Percentiles rank a stretch among this genome's conserved stretches.
These are phyloP conservation scores for Nemoura dubitans DNA, from an alignment of 2,888 invertebrate genomes.

Conservation along the genomic window DNA sequence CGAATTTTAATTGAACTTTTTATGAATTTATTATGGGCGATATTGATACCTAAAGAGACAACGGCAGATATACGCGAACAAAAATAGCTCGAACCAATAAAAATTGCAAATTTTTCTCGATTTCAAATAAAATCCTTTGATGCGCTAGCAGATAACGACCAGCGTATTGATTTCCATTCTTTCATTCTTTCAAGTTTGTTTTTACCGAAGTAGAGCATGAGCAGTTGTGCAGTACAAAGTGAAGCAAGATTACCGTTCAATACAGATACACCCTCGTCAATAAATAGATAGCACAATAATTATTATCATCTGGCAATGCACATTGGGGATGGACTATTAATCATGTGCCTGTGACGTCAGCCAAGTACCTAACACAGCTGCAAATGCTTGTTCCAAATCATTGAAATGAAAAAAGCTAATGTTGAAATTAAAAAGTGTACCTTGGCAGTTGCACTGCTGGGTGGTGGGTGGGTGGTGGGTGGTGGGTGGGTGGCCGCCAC, in stretches of 20 bases:
- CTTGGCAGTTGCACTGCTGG: constrained; percentile 1
- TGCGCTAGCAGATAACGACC: background rate
- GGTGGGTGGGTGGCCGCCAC: too few relatives aligned
- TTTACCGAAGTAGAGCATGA: background rate
- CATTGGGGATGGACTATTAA: constrained; percentile 35
- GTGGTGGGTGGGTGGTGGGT: too few relatives aligned
- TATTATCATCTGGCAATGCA: constrained; percentile 2
- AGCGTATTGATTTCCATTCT: background rate
- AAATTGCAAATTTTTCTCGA: background rate
- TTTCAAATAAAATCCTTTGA: background rate
- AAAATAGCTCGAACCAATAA: background rate
- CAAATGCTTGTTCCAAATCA: constrained; percentile 31
- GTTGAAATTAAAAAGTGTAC: constrained; percentile 17
- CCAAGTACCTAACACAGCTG: constrained; percentile 24
- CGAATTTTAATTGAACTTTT: background rate
- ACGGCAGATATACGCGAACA: background rate
- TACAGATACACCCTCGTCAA: background rate
- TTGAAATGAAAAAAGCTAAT: constrained; percentile 35
- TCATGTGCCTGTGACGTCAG: background rate
- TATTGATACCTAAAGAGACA: background rate
- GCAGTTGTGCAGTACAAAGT: background rate
- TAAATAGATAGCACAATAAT: constrained; percentile 5
- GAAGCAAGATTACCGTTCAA: background rate
- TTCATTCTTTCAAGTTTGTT: background rate
- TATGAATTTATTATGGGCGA: background rate